phyloP scores from a whole-genome alignment of 2,113 vertebrate species.

The Calidris pugnax region DNA sequence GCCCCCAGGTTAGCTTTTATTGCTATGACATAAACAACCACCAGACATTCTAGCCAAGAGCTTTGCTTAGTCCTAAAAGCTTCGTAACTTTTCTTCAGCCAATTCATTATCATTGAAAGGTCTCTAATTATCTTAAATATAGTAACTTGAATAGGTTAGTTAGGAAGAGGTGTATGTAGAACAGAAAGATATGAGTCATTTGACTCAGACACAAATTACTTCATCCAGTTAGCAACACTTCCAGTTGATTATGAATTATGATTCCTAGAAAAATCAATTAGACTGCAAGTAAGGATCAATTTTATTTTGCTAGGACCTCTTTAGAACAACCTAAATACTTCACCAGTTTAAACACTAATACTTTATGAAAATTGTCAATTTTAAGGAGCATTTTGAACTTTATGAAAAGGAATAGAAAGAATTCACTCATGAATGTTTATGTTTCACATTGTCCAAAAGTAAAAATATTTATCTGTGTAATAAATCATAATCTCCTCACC shows the following conservation, averaged over 20 bases:
- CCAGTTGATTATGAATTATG: background rate
- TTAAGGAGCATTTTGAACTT: background rate
- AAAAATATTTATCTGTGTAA: background rate
- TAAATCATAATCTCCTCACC: constrained; percentile 70
- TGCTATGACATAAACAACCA: background rate
- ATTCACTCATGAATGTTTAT: background rate
- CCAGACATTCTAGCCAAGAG: background rate
- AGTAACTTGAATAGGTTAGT: background rate
- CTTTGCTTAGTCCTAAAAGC: background rate
- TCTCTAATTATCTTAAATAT: background rate
- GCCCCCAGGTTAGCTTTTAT: background rate
- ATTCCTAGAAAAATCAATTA: background rate
- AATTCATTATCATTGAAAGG: background rate
- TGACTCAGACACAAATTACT: background rate
- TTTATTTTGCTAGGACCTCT: background rate
- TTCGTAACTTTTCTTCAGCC: background rate
- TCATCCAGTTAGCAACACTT: background rate
- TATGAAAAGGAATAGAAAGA: background rate
- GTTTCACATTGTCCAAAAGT: background rate
- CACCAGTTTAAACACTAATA: background rate
- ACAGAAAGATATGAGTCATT: background rate
- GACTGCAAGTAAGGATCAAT: background rate
- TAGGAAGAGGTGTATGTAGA: background rate
- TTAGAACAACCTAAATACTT: background rate
- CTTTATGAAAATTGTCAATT: background rate